Base-by-base conservation (phyloP, 1,140 invertebrate genomes). In the Atta colombica region DNA sequence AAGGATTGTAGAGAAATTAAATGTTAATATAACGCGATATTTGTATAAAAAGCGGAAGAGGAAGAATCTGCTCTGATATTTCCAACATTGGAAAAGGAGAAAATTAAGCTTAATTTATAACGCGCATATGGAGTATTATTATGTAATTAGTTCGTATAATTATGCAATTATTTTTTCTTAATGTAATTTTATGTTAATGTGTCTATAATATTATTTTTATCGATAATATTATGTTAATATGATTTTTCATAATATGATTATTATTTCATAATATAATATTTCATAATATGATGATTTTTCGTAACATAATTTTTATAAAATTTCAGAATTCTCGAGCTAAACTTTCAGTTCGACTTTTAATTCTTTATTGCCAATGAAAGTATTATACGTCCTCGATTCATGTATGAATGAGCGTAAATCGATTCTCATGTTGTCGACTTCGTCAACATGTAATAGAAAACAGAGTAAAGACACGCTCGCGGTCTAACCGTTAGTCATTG, bases 401-500 rank as follows among this genome's bases (percentile, higher is more conserved):
- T 16, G 10, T 39, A 58, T 85, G 74, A 78, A 85, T 77, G 74
- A 45, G 55, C 61, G 49, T 85, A 14, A 39, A 68, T 75, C 39
- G 35, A 61, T 75, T 60, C 60, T 63, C 18, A 74, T 72, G 66
- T 72, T 68, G 53, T 65, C 31, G 28, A 74, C 61, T 10, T 35
- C 60, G 58, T 65, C 31, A 21, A 74, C 61, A 14, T 28, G 81
- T 77, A 86, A 89, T 90, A 86, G 71, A 60, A 87, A 90, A 82
- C 81, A 77, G n/a, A 90, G 74, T 75, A 72, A 72, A 85, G 74
- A 78, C 89, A 82, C 77, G 81, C 86, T 88, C 87, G 45, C 39
- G 80, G 63, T 21, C 66, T 25, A 51, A 87, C 88, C 90, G 92
- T 93, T 93, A 92, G 88, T 87, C 89, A 92, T 91, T 92, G 90